A percentile compares a stretch with the other conserved stretches of the same genome.
These are phyloP conservation scores for Acanthornis magna DNA, from an alignment of 2,797 vertebrate species.

Conservation along the genomic window DNA sequence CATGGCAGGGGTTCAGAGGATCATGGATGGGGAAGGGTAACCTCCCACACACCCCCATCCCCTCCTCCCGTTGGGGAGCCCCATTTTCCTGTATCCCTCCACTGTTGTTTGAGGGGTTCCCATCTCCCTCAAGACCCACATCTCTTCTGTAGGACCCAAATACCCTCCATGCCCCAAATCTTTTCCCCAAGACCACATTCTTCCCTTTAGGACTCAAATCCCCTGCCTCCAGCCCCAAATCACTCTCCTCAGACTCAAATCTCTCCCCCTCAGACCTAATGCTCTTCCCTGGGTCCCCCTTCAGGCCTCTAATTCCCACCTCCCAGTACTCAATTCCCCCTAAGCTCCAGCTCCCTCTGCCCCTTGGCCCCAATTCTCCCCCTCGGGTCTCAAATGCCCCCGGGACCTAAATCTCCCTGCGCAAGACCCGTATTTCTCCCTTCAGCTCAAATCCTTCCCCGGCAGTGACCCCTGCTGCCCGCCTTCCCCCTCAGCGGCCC, in stretches of 20 bases:
- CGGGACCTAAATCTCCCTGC: too few relatives aligned
- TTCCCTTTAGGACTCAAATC: not conserved
- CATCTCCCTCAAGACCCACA: not conserved
- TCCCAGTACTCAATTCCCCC: not conserved
- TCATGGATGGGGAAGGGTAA: not conserved
- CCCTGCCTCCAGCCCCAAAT: not conserved
- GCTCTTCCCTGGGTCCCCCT: too few relatives aligned
- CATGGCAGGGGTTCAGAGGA: accelerated
- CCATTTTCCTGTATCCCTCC: not conserved
- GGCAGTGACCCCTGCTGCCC: too few relatives aligned
- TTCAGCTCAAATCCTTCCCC: not conserved
- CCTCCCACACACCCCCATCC: accelerated
- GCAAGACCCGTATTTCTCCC: not conserved
- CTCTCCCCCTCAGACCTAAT: not conserved
- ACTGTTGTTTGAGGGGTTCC: accelerated
- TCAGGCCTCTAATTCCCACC: not conserved
- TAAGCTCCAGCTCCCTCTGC: not conserved
- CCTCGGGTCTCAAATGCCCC: not conserved
- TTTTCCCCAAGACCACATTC: not conserved
- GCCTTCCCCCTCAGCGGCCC: not conserved
- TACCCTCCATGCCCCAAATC: not conserved
- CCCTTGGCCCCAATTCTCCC: not conserved
- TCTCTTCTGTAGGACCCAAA: not conserved
- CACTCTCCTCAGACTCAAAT: not conserved
- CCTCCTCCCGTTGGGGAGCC: not conserved